Evolutionary conservation across 2,797 vertebrate genomes (phyloP).

Genomic region (Urosaurus nigricauda): DNA sequence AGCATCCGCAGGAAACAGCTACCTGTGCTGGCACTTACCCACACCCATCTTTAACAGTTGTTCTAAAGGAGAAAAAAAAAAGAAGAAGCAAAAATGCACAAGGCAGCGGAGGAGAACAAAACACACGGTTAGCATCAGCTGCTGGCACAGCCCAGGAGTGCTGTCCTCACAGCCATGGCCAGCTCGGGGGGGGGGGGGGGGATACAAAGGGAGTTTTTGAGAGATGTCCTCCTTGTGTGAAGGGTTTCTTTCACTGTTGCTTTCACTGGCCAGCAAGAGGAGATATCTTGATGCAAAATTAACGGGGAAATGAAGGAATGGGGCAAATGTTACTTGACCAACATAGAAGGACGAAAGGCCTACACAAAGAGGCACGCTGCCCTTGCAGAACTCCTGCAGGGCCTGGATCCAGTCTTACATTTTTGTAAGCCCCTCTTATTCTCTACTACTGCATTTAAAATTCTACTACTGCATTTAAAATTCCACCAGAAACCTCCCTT

Average conservation of each 20-base stretch:
- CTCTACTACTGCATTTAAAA: background rate
- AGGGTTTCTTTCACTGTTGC: background rate
- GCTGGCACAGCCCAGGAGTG: background rate
- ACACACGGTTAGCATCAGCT: slow-evolving; percentile 20
- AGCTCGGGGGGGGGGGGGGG: background rate
- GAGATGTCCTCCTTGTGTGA: no score
- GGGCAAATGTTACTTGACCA: background rate
- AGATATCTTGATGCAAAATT: background rate
- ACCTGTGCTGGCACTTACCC: slow-evolving; percentile 65
- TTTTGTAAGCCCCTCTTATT: background rate
- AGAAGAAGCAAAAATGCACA: background rate
- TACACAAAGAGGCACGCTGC: background rate
- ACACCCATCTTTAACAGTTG: slow-evolving; percentile 47
- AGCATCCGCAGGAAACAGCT: slow-evolving; percentile 22
- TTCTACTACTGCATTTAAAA: background rate
- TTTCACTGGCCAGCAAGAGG: background rate
- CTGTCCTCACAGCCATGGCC: slow-evolving; percentile 10
- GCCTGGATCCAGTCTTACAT: background rate
- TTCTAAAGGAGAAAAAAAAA: slow-evolving; percentile 51
- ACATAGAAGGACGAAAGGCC: background rate
- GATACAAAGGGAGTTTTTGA: background rate
- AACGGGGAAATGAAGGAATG: background rate
- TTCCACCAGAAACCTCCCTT: background rate
- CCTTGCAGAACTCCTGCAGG: background rate
- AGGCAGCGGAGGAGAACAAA: slow-evolving; percentile 66